Percentiles rank a stretch among this genome's conserved stretches.
Evolutionary conservation across 2,888 invertebrate genomes (phyloP).

Genomic region (Ornithoptera priamus): DNA sequence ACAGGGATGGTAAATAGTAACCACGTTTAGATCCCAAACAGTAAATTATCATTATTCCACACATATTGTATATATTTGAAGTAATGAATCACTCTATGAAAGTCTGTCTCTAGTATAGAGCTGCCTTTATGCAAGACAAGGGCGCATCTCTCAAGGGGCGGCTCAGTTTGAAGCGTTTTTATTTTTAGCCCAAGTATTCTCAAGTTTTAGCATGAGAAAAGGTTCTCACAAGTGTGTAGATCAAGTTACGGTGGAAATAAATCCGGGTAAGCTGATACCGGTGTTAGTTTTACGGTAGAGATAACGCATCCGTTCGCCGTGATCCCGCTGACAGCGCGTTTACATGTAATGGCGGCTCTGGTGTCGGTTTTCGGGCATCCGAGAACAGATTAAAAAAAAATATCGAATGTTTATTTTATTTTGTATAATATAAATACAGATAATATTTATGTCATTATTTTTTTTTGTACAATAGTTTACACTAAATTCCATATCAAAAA

Average conservation of each 20-base stretch:
- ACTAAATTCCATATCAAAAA: too few species aligned
- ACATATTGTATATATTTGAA: too few species aligned
- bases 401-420: too few species aligned
- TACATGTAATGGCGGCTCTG: not conserved
- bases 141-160: slow-evolving; percentile 7
- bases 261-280: slow-evolving; percentile 16
- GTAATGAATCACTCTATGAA: too few species aligned
- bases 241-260: slow-evolving; percentile 24
- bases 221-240: slow-evolving; percentile 12
- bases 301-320: slow-evolving; percentile 1
- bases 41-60: too few species aligned
- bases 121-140: slow-evolving; percentile 14
- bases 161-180: slow-evolving; percentile 29
- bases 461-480: too few species aligned
- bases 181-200: slow-evolving; percentile 40
- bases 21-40: too few species aligned
- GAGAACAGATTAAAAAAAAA: too few species aligned
- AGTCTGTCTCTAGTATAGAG: not conserved
- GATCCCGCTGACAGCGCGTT: not conserved
- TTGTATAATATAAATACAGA: too few species aligned
- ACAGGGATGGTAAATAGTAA: too few species aligned
- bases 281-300: slow-evolving; percentile 11
- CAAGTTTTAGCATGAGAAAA: slow-evolving; percentile 22
- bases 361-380: not conserved
- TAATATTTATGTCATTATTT: too few species aligned